phyloP scores from a whole-genome alignment of 1,140 invertebrate species.

The Armadillidium nasatum region DNA sequence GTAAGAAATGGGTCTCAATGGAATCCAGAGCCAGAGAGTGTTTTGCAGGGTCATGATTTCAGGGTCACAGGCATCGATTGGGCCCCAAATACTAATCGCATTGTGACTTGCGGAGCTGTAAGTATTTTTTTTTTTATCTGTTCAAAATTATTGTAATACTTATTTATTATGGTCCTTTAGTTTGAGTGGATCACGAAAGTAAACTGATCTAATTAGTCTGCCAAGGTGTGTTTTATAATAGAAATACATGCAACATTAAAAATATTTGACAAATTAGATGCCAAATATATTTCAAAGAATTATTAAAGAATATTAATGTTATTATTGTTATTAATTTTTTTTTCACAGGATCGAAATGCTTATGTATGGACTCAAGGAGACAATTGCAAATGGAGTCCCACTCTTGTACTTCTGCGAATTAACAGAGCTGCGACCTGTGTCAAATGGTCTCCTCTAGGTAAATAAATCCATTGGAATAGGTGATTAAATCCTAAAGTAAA shows the following conservation, averaged over 20 bases:
- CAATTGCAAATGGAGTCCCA: slow-evolving; percentile 89
- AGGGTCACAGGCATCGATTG: slow-evolving; percentile 97
- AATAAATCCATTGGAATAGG: too few relatives aligned
- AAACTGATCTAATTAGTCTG: too few relatives aligned
- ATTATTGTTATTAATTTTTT: too few relatives aligned
- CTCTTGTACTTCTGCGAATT: slow-evolving; percentile 88
- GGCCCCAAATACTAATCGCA: slow-evolving; percentile 94
- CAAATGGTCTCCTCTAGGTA: slow-evolving; percentile 92
- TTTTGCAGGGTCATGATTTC: slow-evolving; percentile 89
- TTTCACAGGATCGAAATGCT: slow-evolving; percentile 80
- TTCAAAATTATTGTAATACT: too few relatives aligned
- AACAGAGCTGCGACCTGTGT: slow-evolving; percentile 97
- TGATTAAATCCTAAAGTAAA: too few relatives aligned
- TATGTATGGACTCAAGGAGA: slow-evolving; percentile 89
- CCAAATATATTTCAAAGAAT: too few relatives aligned
- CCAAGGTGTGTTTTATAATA: too few relatives aligned
- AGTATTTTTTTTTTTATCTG: slow-evolving; percentile 37
- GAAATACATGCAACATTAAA: too few relatives aligned
- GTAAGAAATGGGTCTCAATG: slow-evolving; percentile 59
- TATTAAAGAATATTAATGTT: too few relatives aligned
- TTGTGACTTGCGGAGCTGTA: slow-evolving; percentile 94
- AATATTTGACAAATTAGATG: too few relatives aligned
- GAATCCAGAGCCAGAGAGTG: slow-evolving; percentile 77
- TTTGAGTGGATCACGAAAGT: too few relatives aligned
- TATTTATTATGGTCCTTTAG: too few relatives aligned